These are phyloP conservation scores for Glyptemys insculpta DNA, from an alignment of 2,797 vertebrate genomes.

Conservation along the genomic window DNA sequence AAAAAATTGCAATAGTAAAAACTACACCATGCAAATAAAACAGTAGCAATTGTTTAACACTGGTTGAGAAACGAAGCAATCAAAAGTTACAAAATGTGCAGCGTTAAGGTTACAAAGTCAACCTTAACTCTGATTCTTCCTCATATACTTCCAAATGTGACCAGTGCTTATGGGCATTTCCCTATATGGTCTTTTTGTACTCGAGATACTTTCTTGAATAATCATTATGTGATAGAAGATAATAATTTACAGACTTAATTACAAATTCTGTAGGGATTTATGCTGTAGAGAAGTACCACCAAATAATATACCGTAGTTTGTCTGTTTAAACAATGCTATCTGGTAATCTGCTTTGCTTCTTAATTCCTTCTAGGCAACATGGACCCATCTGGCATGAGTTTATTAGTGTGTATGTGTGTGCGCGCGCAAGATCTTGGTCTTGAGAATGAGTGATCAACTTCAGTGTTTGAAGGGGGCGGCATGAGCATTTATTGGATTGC, in stretches of 20 bases:
- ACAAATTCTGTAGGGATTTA: neutral
- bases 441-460: neutral
- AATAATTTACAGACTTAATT: neutral
- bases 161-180: neutral
- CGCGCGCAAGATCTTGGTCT: neutral
- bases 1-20: too few species aligned
- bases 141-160: neutral
- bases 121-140: too few species aligned
- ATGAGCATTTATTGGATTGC: neutral
- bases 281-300: neutral
- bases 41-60: too few species aligned
- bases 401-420: too few species aligned
- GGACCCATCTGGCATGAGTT: too few species aligned
- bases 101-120: too few species aligned
- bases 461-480: neutral
- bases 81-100: too few species aligned
- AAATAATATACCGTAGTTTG: too few species aligned
- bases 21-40: too few species aligned
- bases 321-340: neutral
- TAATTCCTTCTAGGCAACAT: too few species aligned
- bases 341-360: neutral
- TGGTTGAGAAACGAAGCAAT: too few species aligned
- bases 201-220: neutral
- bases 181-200: neutral
- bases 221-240: neutral